A percentile compares a stretch with the other conserved stretches of the same genome.
Evolutionary conservation across 2,797 vertebrate species (phyloP).

Genomic region (Selene dorsalis): DNA sequence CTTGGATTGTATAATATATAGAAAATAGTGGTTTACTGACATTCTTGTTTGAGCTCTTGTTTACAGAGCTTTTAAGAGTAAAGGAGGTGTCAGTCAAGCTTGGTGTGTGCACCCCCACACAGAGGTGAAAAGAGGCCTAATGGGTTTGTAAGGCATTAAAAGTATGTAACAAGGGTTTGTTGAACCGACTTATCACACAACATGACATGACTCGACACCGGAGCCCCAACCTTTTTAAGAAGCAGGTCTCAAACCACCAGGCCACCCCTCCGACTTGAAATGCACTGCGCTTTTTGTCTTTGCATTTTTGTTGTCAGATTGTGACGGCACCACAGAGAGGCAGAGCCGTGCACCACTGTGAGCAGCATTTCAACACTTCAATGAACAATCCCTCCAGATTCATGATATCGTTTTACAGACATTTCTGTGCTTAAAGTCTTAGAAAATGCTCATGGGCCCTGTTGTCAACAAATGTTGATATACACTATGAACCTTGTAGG

Average conservation of each 20-base stretch:
- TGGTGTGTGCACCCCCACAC: background rate
- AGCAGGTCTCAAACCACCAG: conserved; percentile 35
- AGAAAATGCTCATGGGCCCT: conserved; percentile 37
- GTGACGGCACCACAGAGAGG: conserved; percentile 33
- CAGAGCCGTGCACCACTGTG: conserved; percentile 8
- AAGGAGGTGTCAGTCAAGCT: background rate
- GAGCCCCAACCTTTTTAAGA: conserved; percentile 47
- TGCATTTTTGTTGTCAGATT: conserved; percentile 23
- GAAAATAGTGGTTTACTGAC: background rate
- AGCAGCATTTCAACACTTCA: conserved; percentile 59
- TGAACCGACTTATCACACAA: conserved; percentile 15
- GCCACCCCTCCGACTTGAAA: conserved; percentile 10
- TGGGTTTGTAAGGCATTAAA: conserved; percentile 4
- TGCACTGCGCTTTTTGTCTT: background rate
- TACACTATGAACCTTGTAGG: conserved; percentile 37
- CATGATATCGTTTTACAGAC: conserved; percentile 50
- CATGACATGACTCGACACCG: conserved; percentile 17
- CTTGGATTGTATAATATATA: too few species aligned
- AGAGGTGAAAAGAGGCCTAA: background rate
- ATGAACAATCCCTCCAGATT: conserved; percentile 56
- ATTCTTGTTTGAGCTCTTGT: background rate
- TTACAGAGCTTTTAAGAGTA: background rate
- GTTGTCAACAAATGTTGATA: conserved; percentile 54
- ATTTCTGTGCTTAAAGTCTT: conserved; percentile 45
- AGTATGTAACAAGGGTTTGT: conserved; percentile 5